Base-by-base conservation (phyloP, 2,113 vertebrate genomes). In the Nyctereutes procyonoides region DNA sequence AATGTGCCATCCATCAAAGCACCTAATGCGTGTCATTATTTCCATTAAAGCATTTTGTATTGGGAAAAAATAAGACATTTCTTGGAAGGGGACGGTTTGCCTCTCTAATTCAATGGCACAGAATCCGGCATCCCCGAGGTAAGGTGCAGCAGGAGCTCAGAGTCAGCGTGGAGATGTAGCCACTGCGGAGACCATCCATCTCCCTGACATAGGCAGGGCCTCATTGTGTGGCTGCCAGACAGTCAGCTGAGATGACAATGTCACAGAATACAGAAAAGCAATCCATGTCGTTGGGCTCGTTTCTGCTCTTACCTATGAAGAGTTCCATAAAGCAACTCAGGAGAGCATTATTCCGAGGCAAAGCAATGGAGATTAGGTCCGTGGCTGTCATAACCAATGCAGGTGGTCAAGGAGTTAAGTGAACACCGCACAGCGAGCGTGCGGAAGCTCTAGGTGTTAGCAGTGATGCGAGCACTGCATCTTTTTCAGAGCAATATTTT, bases 121-220 rank as follows among this genome's bases (percentile, higher is more conserved):
- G 93, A 98, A 98, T 96, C 95, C 82, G 93, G 94, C 95, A 98
- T 96, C 96, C 96, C 97, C 0, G 76, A 98, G 98, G 98, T 98
- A 95, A 98, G 97, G 90, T 98, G 97, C 98, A 97, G 93, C 90
- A 93, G 96, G 83, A 98, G 97, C 98, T 98, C 80, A 8, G 86
- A 98, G 97, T 92, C 98, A 86, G 97, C 67, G 92, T 90, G 65
- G 98, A 99, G 98, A 98, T 97, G 98, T 98, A 99, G 97, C 99
- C 98, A 98, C 99, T 99, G 99, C 99, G 99, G 99, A 99, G 99
- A 99, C 98, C 99, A 99, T 99, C 99, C 99, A 99, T 99, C 99
- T 99, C 99, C 98, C 99, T 99, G 99, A 99, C 99, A 99, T 99
- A 98, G 96, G 98, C 99, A 98, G 98, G 98, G 98, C 98, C 98